Conservation (phyloP, 2,113 vertebrate species). For the Menura novaehollandiae region DNA sequence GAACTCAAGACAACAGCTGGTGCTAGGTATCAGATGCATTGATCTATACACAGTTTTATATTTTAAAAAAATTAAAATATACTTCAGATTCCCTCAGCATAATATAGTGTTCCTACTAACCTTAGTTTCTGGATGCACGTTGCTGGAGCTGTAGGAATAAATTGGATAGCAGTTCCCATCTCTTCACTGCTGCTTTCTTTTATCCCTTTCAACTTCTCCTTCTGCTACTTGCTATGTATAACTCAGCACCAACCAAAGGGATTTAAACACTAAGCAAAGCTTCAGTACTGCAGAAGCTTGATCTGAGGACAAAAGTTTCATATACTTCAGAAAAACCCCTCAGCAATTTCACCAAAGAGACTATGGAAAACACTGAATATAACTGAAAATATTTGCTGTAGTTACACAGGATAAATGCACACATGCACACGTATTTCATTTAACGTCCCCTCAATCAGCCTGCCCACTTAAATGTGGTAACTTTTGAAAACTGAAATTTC, state of each 20-base stretch:
- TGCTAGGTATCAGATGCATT: neutral
- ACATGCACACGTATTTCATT: neutral
- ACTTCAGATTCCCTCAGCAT: neutral
- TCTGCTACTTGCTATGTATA: neutral
- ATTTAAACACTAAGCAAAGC: neutral
- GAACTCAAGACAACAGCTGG: neutral
- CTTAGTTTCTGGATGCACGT: neutral
- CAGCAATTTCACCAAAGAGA: neutral
- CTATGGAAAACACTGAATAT: neutral
- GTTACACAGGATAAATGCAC: neutral
- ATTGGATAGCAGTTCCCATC: neutral
- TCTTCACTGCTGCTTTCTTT: neutral
- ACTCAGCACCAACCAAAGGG: accelerated
- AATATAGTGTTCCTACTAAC: neutral
- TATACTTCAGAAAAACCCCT: neutral
- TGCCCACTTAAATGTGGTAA: neutral
- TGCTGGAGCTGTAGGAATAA: neutral
- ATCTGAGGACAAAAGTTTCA: neutral
- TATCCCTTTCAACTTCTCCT: neutral
- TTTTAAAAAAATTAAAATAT: neutral
- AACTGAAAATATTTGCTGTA: neutral
- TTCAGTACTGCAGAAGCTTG: neutral
- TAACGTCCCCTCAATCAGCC: neutral
- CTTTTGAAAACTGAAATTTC: neutral
- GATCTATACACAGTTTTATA: neutral